Evolutionary conservation across 2,797 vertebrate species (phyloP).

Genomic region (Manis crassicaudata): DNA sequence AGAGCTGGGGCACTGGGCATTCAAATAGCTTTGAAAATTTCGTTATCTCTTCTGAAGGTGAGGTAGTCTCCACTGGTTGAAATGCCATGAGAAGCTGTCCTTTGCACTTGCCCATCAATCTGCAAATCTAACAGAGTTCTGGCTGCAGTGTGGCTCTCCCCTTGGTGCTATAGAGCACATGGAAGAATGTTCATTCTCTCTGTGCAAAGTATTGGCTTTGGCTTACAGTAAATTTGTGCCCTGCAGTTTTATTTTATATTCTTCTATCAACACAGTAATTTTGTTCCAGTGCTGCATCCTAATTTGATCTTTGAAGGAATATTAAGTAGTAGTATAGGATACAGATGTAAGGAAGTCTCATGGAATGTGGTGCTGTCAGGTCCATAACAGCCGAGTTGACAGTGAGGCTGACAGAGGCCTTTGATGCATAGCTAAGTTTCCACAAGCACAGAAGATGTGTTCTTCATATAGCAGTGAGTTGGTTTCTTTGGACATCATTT

Average conservation of each 20-base stretch:
- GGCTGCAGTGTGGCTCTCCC: not conserved
- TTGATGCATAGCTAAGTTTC: not conserved
- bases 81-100: not conserved
- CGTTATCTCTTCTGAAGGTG: slow-evolving; percentile 38
- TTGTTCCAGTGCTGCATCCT: not conserved
- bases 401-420: not conserved
- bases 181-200: not conserved
- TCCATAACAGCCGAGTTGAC: not conserved
- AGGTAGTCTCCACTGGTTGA: not conserved
- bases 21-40: not conserved
- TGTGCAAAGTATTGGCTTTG: not conserved
- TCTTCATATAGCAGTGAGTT: not conserved
- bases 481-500: slow-evolving; percentile 15
- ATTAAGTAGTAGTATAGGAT: not conserved
- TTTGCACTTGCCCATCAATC: not conserved
- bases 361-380: not conserved
- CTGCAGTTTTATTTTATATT: not conserved
- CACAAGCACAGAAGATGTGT: not conserved
- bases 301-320: slow-evolving; percentile 27
- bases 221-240: not conserved
- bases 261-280: not conserved
- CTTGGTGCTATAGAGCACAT: not conserved
- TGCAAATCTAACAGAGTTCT: not conserved
- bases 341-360: not conserved
- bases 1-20: not conserved